Base-by-base conservation (phyloP, 2,113 vertebrate genomes). In the Microtus pennsylvanicus region DNA sequence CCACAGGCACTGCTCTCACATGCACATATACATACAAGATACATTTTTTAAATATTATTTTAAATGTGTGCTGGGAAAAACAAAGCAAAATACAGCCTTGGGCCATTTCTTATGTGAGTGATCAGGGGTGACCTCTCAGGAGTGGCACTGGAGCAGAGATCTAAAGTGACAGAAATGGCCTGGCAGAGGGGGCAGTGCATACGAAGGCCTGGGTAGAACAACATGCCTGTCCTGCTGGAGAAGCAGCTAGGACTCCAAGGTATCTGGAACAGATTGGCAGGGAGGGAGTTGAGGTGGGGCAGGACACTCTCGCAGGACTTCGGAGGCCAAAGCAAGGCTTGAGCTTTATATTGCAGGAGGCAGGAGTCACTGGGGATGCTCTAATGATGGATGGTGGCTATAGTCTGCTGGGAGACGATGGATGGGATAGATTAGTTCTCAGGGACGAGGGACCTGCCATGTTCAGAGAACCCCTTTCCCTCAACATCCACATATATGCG, bases 381-480 rank as follows among this genome's bases (percentile, higher is more conserved):
- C 16, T 69, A 65, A 50, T 67, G 61, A 67, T 33, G 42, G 24
- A 30, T 9, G 0, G 52, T 63, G 24, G 83, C 28, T 4, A 17
- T 7, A 70, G 42, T n/a, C 21, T 28, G 11, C 52, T 28, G 0
- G 65, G n/a, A 22, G 42, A 30, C 28, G 8, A 1, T 9, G 67
- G 42, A n/a, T n/a, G 33, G 12, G 7, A 28, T 33, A 70, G 33
- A 58, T 26, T 58, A 38, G 47, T 26, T n/a, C 28, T 1, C 6
- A 45, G 0, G 1, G 26, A 8, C 26, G 9, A 3, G 14, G 1
- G 11, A 4, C 61, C 22, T 16, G n/a, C 33, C 28, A 7, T 75
- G 26, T 90, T 61, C 76, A 30, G 4, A 87, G 50, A 52, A 35
- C 87, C 12, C 26, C 19, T 17, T 67, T 24, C 45, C 77, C 28